Base-by-base conservation (phyloP, 2,888 invertebrate genomes). In the Lordiphosa fenestrarum region DNA sequence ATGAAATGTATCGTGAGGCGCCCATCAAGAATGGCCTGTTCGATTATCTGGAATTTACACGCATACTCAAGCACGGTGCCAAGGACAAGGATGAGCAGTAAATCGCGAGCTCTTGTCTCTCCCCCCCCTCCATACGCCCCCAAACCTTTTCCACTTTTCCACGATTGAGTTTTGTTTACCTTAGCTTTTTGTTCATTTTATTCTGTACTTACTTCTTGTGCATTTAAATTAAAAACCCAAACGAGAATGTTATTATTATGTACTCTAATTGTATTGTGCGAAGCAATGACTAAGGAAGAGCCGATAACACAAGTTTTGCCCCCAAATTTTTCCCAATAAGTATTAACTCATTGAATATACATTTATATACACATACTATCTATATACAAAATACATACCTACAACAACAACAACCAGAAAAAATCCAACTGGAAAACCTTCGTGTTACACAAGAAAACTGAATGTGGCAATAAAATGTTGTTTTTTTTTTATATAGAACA, bases 1-100 rank as follows among this genome's bases (percentile, higher is more conserved):
- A 99, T 89, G 98, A 99, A 90, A 98, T 99, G 96, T 96, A 98
- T 86, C 93, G 98, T 4, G 99, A 99, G 90, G 99, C 99, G 33
- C 99, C 99, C 3, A 99, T 99, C 84, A 96, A 97, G 84, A 90
- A 91, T 70, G 94, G 94, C 47, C 92, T 97, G 88, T 99, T 99
- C 88, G 97, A 99, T 91, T 99, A 99, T 88, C 94, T 98, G 49
- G 99, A 99, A 91, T 99, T 99, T 89, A 99, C 99, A 35, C 94
- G 98, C 87, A 99, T 99, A 87, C 92, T 99, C 78, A 99, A 99
- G 89, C 99, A 99, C 85, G 99, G 99, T 47, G 99, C 98, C 85
- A 99, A 98, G 91, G 99, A 99, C 80, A 97, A 98, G 90, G 98
- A 98, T 90, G 98, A 98, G 87, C 95, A 96, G 90, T 95, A 92